Evolutionary conservation across 2,797 vertebrate species (phyloP).

Genomic region (Helarctos malayanus): DNA sequence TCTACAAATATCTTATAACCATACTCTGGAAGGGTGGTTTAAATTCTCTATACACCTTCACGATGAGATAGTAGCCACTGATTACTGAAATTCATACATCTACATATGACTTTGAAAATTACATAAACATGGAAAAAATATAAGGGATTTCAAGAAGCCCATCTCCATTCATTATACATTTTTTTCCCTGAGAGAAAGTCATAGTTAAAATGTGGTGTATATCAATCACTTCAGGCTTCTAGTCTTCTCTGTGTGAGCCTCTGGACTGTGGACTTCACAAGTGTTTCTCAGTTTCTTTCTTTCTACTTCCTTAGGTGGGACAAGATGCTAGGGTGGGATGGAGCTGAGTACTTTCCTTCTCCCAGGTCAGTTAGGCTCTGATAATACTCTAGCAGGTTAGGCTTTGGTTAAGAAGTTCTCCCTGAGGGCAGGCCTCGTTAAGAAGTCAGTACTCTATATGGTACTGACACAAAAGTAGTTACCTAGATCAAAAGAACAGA

Average conservation of each 20-base stretch:
- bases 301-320: not conserved
- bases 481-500: not conserved
- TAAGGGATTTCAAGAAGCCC: not conserved
- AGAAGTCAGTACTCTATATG: not conserved
- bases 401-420: not conserved
- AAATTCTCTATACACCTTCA: not conserved
- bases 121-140: not conserved
- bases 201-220: not conserved
- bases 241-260: not conserved
- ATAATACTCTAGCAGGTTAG: not conserved
- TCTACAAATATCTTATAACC: not conserved
- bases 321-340: too few species aligned
- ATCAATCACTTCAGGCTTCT: not conserved
- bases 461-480: not conserved
- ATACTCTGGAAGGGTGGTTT: not conserved
- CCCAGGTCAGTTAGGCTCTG: not conserved
- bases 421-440: not conserved
- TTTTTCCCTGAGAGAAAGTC: not conserved
- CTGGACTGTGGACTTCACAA: not conserved
- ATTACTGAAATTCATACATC: not conserved
- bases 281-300: not conserved
- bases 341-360: not conserved
- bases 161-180: not conserved
- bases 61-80: not conserved
- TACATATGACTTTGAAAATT: not conserved